Evolutionary conservation across 2,797 vertebrate species (phyloP), one percentile per base, ranked within the genome.

Genomic region (Manis javanica): DNA sequence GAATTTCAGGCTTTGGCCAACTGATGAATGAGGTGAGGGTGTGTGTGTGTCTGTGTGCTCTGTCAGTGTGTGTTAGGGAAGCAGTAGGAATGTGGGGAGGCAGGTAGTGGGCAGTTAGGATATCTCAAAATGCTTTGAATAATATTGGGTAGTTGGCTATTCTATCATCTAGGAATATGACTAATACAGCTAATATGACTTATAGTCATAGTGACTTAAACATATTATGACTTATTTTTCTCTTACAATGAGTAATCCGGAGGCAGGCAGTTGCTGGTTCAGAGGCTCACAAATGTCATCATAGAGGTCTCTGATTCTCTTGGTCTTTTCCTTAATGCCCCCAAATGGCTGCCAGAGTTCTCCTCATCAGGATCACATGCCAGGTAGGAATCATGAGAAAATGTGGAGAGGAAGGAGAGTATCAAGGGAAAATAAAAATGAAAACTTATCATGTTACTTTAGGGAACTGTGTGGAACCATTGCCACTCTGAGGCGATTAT

Each of bases 191-290:
- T 57, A 37, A 34, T 49, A 39, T 55, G 39, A 68, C 42, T 61
- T 55, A 63, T 61, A 86, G 19, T 93, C 79, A 61, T 49, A 51
- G 39, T 66, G 49, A 84, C 46, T 75, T 59, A 87, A 95, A 90
- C 18, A 72, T 2, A 61, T 37, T 81, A 79, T 2, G 46, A 34
- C 23, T 85, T 87, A 46, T 90, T 84, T 87, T 96, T 37, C 37
- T 78, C 16, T 51, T 49, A 9, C 68, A 61, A 34, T 37, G 16
- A 90, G 39, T 90, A 63, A 4, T 53, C 16, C 75, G 39, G 39
- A 87, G 26, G 21, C 71, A 59, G 31, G 49, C 61, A 51, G 49
- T 39, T 81, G 18, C 34, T 85, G 49, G 34, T 31, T 84, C 19
- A n/a, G 18, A 63, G 72, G 64, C 10, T 94, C 61, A 78, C 79